A percentile compares a stretch with the other conserved stretches of the same genome.
Evolutionary conservation across 2,113 vertebrate genomes (phyloP).

Genomic region (Xiphophorus couchianus): DNA sequence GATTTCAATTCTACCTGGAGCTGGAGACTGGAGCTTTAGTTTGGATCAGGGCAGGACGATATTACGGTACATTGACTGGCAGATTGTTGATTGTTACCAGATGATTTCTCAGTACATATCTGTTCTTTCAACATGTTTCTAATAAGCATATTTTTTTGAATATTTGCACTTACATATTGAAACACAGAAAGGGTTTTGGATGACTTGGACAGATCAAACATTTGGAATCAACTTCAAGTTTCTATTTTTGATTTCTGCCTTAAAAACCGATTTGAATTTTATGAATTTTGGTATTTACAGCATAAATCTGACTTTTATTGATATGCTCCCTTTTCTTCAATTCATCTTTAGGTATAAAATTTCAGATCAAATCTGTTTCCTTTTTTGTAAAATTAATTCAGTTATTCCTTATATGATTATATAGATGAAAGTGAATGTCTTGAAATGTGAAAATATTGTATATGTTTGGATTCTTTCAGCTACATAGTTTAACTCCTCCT

Average conservation of each 20-base stretch:
- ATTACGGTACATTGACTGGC: no score
- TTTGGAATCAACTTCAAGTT: not conserved
- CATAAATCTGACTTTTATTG: not conserved
- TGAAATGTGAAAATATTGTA: not conserved
- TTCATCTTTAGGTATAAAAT: not conserved
- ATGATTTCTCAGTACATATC: no score
- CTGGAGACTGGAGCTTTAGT: no score
- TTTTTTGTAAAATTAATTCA: no score
- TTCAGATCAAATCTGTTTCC: not conserved
- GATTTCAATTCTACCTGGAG: not conserved
- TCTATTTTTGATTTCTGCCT: not conserved
- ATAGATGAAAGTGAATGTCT: not conserved
- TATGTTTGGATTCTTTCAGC: not conserved
- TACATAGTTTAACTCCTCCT: not conserved
- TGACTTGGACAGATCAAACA: no score
- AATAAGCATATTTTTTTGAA: conserved; percentile 44
- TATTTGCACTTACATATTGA: conserved; percentile 41
- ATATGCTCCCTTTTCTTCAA: not conserved
- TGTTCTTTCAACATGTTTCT: conserved; percentile 38
- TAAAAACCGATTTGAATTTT: not conserved
- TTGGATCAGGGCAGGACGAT: no score
- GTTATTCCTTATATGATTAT: no score
- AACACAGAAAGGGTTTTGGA: conserved; percentile 23
- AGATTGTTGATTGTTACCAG: no score
- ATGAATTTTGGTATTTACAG: not conserved